Evolutionary conservation across 2,113 vertebrate genomes (phyloP).

Genomic region (Saccopteryx leptura): DNA sequence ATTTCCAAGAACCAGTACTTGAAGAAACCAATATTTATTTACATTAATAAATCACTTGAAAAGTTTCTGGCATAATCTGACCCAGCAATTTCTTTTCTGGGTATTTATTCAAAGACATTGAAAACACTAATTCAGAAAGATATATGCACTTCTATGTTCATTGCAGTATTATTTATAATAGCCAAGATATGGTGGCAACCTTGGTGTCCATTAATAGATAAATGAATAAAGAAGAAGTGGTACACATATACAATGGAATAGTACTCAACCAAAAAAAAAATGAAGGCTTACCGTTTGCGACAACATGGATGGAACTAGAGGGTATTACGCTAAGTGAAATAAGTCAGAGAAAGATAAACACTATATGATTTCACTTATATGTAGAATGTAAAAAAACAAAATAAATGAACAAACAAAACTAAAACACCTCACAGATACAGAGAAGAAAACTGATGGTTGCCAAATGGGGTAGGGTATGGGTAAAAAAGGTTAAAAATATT

Average conservation of each 20-base stretch:
- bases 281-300: neutral
- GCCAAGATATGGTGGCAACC: neutral
- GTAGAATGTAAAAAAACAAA: neutral
- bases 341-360: neutral
- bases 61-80: neutral
- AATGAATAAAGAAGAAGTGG: neutral
- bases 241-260: neutral
- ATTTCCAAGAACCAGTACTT: conserved; percentile 54
- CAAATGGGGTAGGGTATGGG: neutral
- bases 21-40: neutral
- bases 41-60: conserved; percentile 43
- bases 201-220: too few species aligned
- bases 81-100: neutral
- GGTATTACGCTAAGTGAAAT: neutral
- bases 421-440: neutral
- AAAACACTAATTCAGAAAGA: neutral
- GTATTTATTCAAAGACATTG: neutral
- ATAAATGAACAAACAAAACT: neutral
- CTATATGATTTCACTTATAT: neutral
- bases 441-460: neutral
- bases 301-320: neutral
- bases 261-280: neutral
- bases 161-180: neutral
- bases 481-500: neutral
- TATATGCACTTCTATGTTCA: neutral